A percentile compares a stretch with the other conserved stretches of the same genome.
Conservation (phyloP, 2,113 vertebrate genomes). For the Oceanites oceanicus region DNA sequence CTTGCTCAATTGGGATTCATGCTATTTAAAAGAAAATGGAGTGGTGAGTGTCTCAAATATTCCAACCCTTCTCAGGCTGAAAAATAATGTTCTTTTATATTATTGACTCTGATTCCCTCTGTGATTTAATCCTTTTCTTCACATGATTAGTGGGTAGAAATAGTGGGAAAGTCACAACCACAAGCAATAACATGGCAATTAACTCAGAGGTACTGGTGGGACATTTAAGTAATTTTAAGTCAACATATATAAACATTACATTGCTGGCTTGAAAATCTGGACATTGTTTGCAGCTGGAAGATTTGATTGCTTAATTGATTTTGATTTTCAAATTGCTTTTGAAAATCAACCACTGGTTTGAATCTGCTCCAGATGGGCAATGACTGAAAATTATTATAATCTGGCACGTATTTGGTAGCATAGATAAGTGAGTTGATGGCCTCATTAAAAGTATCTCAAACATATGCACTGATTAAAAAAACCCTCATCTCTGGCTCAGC, state of each 20-base stretch:
- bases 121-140: conserved; percentile 6
- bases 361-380: conserved; percentile 47
- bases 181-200: neutral
- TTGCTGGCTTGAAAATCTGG: conserved; percentile 14
- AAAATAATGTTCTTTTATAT: neutral
- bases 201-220: neutral
- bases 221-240: conserved; percentile 11
- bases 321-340: conserved; percentile 34
- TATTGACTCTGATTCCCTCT: neutral
- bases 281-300: conserved; percentile 15
- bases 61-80: neutral
- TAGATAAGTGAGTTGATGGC: neutral
- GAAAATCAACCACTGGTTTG: conserved; percentile 31
- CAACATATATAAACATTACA: neutral
- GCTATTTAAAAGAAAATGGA: neutral
- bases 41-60: neutral
- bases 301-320: conserved; percentile 31
- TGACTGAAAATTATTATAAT: conserved; percentile 18
- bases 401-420: neutral
- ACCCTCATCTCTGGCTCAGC: neutral
- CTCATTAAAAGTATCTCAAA: conserved; percentile 32
- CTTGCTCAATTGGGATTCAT: neutral
- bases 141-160: neutral
- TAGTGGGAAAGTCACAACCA: neutral
- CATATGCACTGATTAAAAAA: conserved; percentile 21